phyloP scores from a whole-genome alignment of 2,113 vertebrate genomes.

The Lycaon pictus region DNA sequence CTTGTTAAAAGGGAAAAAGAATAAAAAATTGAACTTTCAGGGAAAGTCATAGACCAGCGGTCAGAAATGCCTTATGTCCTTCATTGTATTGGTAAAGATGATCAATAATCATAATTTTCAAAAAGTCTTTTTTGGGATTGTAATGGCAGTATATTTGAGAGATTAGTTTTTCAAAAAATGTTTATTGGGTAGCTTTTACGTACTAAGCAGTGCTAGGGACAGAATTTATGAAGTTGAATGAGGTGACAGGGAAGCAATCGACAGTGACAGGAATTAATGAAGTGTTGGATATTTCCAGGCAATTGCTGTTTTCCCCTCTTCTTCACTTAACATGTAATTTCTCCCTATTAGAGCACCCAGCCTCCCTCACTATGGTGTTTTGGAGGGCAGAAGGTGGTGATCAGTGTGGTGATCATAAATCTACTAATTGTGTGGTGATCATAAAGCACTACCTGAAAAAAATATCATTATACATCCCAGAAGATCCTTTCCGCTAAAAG shows the following conservation, averaged over 20 bases:
- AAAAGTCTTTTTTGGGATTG: not conserved
- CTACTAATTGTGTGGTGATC: not conserved
- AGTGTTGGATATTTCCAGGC: not conserved
- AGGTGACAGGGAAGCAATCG: not conserved
- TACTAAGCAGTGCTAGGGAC: not conserved
- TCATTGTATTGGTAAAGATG: not conserved
- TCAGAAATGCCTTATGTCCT: not conserved
- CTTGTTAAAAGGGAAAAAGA: not conserved
- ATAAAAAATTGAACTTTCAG: not conserved
- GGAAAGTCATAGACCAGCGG: not conserved
- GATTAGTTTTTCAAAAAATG: constrained; percentile 41
- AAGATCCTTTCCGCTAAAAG: not conserved
- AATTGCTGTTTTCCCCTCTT: not conserved
- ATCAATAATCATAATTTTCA: not conserved
- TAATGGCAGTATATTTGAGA: not conserved
- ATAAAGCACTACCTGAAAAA: not conserved
- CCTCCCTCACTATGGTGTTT: not conserved
- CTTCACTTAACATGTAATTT: not conserved
- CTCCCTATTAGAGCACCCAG: not conserved
- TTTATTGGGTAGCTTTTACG: not conserved
- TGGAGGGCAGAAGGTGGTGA: not conserved
- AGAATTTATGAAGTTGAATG: not conserved
- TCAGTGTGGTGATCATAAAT: not conserved
- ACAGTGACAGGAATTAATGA: not conserved
- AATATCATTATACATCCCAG: not conserved